phyloP scores from a whole-genome alignment of 2,113 vertebrate species.

The Alligator mississippiensis region DNA sequence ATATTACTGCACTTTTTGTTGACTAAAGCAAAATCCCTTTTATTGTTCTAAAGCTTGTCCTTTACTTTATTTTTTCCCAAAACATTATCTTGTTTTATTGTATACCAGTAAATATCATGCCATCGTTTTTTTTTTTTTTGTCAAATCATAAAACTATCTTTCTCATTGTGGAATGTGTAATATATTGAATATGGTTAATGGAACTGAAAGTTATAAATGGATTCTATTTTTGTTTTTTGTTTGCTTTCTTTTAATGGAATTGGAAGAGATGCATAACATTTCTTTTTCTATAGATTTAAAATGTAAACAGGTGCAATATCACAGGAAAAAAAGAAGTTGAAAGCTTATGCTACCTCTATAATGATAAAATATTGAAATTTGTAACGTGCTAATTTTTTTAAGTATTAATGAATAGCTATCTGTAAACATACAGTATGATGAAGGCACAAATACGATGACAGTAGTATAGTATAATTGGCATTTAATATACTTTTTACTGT shows the following conservation, averaged over 20 bases:
- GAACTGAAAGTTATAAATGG: slow-evolving; percentile 72
- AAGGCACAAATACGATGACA: slow-evolving; percentile 62
- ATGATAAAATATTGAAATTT: slow-evolving; percentile 67
- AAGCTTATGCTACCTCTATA: slow-evolving; percentile 39
- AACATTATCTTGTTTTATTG: slow-evolving; percentile 89
- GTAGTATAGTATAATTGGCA: slow-evolving; percentile 67
- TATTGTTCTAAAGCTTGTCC: slow-evolving; percentile 97
- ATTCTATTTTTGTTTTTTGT: neutral
- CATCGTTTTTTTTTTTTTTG: slow-evolving; percentile 53
- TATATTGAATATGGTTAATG: slow-evolving; percentile 73
- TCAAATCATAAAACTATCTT: slow-evolving; percentile 83
- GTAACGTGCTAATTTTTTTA: slow-evolving; percentile 61
- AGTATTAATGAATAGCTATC: slow-evolving; percentile 66
- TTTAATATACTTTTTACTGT: slow-evolving; percentile 79
- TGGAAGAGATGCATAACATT: slow-evolving; percentile 10
- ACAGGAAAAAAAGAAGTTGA: neutral
- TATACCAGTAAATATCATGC: slow-evolving; percentile 84
- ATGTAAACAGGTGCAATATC: slow-evolving; percentile 65
- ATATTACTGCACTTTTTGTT: slow-evolving; percentile 99
- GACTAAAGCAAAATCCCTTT: slow-evolving; percentile 97
- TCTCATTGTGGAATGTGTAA: slow-evolving; percentile 72
- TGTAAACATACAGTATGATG: slow-evolving; percentile 64
- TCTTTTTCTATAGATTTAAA: slow-evolving; percentile 42
- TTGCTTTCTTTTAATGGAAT: neutral
- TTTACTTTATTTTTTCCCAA: slow-evolving; percentile 87